Percentiles rank a stretch among this genome's conserved stretches.
These are phyloP conservation scores for Sphaerophoria rueppellii DNA, from an alignment of 2,888 invertebrate genomes.

Conservation along the genomic window DNA sequence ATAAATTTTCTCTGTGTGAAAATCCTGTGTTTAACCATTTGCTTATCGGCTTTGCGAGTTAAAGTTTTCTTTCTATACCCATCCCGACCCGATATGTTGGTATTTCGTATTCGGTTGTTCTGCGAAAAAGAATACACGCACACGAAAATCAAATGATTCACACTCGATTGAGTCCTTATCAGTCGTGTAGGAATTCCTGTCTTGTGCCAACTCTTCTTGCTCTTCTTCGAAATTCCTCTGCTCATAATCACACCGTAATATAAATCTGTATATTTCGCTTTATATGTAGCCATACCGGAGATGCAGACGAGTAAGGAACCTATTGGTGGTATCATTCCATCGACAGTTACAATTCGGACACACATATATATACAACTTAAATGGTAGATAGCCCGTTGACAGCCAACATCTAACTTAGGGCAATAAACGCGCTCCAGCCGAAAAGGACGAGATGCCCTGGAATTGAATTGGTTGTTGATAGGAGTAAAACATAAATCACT, in stretches of 20 bases:
- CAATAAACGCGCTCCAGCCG: neutral
- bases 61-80: conserved; percentile 35
- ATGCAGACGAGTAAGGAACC: conserved; percentile 24
- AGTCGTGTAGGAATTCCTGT: conserved; percentile 14
- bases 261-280: neutral
- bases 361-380: conserved; percentile 45
- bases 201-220: neutral
- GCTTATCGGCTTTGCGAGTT: conserved; percentile 53
- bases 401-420: conserved; percentile 45
- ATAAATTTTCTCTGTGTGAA: conserved; percentile 36
- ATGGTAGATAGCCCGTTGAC: conserved; percentile 56
- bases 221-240: neutral
- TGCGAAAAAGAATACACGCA: neutral
- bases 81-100: no score
- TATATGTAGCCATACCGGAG: conserved; percentile 1
- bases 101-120: neutral
- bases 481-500: conserved; percentile 57
- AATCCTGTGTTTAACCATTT: conserved; percentile 35
- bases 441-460: conserved; percentile 1
- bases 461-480: conserved; percentile 66
- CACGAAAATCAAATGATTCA: conserved; percentile 10
- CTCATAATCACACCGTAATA: neutral
- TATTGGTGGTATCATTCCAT: conserved; percentile 11
- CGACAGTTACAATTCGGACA: conserved; percentile 49
- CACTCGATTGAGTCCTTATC: conserved; percentile 68